Conservation (phyloP, 2,888 invertebrate genomes). For the Watsonalla binaria region DNA sequence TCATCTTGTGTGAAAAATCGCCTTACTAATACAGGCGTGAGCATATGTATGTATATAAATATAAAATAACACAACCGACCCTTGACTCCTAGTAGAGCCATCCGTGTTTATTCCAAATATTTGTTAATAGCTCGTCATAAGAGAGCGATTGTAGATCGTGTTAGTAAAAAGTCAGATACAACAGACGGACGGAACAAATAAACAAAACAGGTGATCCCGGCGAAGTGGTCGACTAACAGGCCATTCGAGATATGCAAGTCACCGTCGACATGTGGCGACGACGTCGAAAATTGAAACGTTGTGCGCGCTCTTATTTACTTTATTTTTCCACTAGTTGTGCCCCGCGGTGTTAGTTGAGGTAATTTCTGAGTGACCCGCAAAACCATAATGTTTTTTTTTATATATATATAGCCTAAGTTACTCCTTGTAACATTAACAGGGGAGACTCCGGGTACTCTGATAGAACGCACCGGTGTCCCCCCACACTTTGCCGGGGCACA, state of each 20-base stretch:
- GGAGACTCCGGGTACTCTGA: too few species aligned
- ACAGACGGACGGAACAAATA: neutral
- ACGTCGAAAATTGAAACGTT: conserved; percentile 54
- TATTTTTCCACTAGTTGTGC: conserved; percentile 39
- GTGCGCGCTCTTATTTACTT: conserved; percentile 53
- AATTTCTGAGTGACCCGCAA: too few species aligned
- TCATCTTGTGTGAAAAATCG: too few species aligned
- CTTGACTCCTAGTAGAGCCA: too few species aligned
- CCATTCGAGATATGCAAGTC: conserved; percentile 48
- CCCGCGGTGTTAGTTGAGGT: too few species aligned
- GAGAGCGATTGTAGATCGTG: neutral
- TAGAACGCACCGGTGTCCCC: too few species aligned
- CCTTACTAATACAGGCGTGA: too few species aligned
- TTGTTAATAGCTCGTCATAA: neutral
- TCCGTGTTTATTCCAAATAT: neutral
- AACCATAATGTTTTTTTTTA: too few species aligned
- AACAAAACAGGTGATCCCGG: neutral
- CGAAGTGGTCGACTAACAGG: conserved; percentile 3
- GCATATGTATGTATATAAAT: too few species aligned
- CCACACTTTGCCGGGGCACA: too few species aligned
- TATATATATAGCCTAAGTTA: too few species aligned
- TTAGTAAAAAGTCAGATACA: neutral
- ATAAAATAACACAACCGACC: too few species aligned
- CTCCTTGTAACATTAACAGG: conserved; percentile 36
- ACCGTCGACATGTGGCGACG: conserved; percentile 68